These are phyloP conservation scores for Dicyrtoma fusca DNA, from an alignment of 2,888 invertebrate genomes.

Conservation along the genomic window DNA sequence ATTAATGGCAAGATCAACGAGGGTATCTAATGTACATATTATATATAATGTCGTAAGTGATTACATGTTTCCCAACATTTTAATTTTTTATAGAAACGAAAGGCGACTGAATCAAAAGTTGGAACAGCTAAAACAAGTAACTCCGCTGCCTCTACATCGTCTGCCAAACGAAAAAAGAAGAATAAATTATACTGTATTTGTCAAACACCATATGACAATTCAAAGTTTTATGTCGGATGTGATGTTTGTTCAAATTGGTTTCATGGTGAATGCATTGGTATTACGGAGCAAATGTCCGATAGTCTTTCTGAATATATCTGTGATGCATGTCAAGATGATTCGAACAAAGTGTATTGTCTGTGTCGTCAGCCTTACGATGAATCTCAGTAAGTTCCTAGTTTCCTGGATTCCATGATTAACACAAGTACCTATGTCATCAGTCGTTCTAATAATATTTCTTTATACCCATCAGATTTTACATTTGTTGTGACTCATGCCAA, in stretches of 20 bases:
- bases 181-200: constrained; percentile 84
- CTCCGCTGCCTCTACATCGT: no score
- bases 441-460: constrained; percentile 21
- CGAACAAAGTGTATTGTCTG: constrained; percentile 92
- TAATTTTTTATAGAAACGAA: constrained; percentile 59
- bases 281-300: constrained; percentile 89
- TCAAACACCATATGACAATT: constrained; percentile 89
- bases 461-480: constrained; percentile 76
- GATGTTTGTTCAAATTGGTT: constrained; percentile 98
- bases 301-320: constrained; percentile 88
- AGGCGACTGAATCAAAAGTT: constrained; percentile 14
- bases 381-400: constrained; percentile 92
- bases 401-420: no score
- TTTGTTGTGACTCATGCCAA: constrained; percentile 97
- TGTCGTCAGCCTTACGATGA: constrained; percentile 97
- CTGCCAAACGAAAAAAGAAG: constrained; percentile 64
- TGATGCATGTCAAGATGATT: constrained; percentile 82
- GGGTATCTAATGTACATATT: no score
- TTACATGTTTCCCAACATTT: no score
- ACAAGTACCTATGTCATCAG: no score
- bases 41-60: no score
- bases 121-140: constrained; percentile 5
- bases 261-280: constrained; percentile 94
- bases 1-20: no score
- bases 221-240: constrained; percentile 94